Evolutionary conservation across 2,797 vertebrate species (phyloP).

Genomic region (Poeciliopsis infans): DNA sequence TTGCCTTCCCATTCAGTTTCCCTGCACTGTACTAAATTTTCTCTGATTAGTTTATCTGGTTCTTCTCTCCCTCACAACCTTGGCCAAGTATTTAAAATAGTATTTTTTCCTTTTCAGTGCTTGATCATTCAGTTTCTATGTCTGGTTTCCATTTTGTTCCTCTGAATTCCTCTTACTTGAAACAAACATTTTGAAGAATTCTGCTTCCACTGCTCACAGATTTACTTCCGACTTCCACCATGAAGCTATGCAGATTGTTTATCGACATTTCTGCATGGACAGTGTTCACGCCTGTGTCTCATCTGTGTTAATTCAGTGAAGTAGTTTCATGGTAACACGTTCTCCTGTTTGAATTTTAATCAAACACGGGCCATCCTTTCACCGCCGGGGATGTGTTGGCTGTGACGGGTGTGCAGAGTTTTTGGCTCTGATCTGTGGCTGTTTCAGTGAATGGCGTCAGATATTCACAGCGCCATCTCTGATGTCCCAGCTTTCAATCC

Average conservation of each 20-base stretch:
- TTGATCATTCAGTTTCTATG: background rate
- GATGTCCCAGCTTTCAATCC: constrained; percentile 63
- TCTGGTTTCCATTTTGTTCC: background rate
- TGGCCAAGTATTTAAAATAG: background rate
- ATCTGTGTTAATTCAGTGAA: constrained; percentile 48
- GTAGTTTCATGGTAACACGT: constrained; percentile 54
- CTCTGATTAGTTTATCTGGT: background rate
- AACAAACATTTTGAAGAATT: constrained; percentile 53
- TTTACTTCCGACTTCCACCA: constrained; percentile 31
- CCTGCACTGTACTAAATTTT: background rate
- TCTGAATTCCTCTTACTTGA: constrained; percentile 44
- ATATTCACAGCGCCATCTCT: constrained; percentile 70
- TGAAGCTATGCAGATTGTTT: constrained; percentile 37
- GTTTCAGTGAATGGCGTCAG: constrained; percentile 65
- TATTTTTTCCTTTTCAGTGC: background rate
- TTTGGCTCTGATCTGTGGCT: constrained; percentile 64
- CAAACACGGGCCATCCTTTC: constrained; percentile 52
- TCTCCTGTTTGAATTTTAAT: constrained; percentile 70
- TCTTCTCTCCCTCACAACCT: background rate
- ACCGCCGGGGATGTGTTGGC: constrained; percentile 57
- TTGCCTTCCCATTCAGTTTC: background rate
- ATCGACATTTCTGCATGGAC: constrained; percentile 33
- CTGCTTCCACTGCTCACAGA: constrained; percentile 38
- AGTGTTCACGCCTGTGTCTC: constrained; percentile 35
- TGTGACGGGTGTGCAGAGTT: constrained; percentile 32